Evolutionary conservation across 2,113 vertebrate species (phyloP), one percentile per base, ranked within the genome.

Genomic region (Alligator mississippiensis): DNA sequence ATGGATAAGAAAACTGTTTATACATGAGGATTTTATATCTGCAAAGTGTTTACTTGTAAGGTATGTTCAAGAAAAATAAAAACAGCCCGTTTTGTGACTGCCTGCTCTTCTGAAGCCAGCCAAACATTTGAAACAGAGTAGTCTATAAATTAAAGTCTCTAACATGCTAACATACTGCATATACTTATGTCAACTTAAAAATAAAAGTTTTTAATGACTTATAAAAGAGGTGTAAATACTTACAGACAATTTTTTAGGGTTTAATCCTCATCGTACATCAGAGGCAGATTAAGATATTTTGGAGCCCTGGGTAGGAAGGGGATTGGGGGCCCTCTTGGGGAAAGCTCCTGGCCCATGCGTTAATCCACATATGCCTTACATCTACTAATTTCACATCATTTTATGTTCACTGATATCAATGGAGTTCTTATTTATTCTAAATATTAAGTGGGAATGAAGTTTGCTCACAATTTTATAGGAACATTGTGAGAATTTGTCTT

Each of bases 91-190:
- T 72, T 92, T 86, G 90, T 94, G 89, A 60, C 70, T 89, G 78
- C 90, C 72, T 89, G 79, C 70, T 11, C 89, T 72, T 92, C 85
- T 96, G 57, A 25, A 81, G 27, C 88, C 54, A 77, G 93, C 62
- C 95, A 68, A 4, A 66, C 57, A 38, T 78, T 92, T 93, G 89
- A 85, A 90, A 84, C 88, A 82, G 86, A 93, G 77, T 77, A 61
- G 82, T 58, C 3, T 21, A 94, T 93, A 96, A 93, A 95, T 94
- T 89, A 38, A 87, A 95, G 16, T 70, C 63, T 93, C 80, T 95
- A 93, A 87, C 94, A 92, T 70, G 92, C 93, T 93, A 92, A 91
- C 93, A 82, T 82, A 63, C 84, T 96, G 74, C 61, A 88, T 78
- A 55, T 78, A 80, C n/a, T 6, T 77, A 19, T 19, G 2, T 89